phyloP scores from a whole-genome alignment of 2,113 vertebrate species.

The Mus musculus region DNA sequence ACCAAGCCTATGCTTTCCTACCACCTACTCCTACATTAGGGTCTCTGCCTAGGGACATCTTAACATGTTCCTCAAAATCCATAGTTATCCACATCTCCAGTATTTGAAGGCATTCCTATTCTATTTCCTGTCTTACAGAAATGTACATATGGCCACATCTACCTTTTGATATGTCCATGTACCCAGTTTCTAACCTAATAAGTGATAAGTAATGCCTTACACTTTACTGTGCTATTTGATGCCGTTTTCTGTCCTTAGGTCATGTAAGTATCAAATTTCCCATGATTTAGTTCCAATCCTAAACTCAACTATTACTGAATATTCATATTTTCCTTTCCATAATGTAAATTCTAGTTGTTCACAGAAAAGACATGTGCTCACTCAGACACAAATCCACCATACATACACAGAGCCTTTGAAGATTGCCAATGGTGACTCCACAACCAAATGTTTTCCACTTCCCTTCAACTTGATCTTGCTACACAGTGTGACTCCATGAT shows the following conservation, averaged over 20 bases:
- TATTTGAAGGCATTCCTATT: neutral
- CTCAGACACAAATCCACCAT: neutral
- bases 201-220: neutral
- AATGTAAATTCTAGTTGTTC: neutral
- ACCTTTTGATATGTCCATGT: neutral
- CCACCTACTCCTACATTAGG: too few relatives aligned
- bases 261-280: neutral
- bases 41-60: neutral
- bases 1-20: neutral
- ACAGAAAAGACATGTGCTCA: neutral
- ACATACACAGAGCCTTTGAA: neutral
- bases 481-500: neutral
- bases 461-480: neutral
- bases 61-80: neutral
- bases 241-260: neutral
- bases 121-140: neutral
- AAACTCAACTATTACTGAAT: neutral
- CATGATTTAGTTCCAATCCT: neutral
- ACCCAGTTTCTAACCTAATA: neutral
- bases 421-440: neutral
- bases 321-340: neutral
- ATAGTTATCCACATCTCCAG: neutral
- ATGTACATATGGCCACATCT: neutral
- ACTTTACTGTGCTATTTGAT: neutral
- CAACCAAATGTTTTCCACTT: neutral